Evolutionary conservation across 2,888 invertebrate genomes (phyloP), one percentile per base, ranked within the genome.

Genomic region (Chaitophorus viminalis): DNA sequence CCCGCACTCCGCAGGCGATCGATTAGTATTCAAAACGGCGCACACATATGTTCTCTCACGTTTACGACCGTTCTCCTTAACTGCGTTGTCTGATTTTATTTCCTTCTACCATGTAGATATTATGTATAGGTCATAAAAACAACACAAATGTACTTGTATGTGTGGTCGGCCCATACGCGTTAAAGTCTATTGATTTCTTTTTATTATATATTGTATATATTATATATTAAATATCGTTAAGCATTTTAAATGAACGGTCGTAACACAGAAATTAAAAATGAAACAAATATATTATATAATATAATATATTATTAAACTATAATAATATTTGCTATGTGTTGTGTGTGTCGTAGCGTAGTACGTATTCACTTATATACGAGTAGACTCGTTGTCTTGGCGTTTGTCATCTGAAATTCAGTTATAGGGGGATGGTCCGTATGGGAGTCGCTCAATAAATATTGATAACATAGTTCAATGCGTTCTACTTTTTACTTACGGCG

Each of bases 11-110:
- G n/a, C 60, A 9, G 82, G 82, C 60, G 21, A 60, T 39, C 60
- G 83, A 75, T 83, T 83, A 60, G 60, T 36, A 39, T 65, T 29
- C 39, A 29, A 33, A 82, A 74, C 82, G 17, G 21, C 33, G 9
- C 52, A 33, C 36, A 33, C 25, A 72, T 31, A 21, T 75, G 39
- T 75, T 83, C 31, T 33, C 76, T 68, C 46, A 46, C 72, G 33
- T 82, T 82, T 54, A 74, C 60, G 36, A 54, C 54, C 31, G 6
- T 52, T 74, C n/a, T 54, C 18, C 36, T 11, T 17, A n/a, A 74
- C 82, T 54, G 36, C 82, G 74, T 60, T 54, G n/a, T 82, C 54
- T 36, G 9, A 25, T 54, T 52, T 72, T 82, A 52, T 81, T n/a
- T 33, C n/a, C 8, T 36, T 21, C 52, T 2, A 5, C 52, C 21